Conservation (phyloP, 1,140 invertebrate genomes). For the Anastrepha ludens region DNA sequence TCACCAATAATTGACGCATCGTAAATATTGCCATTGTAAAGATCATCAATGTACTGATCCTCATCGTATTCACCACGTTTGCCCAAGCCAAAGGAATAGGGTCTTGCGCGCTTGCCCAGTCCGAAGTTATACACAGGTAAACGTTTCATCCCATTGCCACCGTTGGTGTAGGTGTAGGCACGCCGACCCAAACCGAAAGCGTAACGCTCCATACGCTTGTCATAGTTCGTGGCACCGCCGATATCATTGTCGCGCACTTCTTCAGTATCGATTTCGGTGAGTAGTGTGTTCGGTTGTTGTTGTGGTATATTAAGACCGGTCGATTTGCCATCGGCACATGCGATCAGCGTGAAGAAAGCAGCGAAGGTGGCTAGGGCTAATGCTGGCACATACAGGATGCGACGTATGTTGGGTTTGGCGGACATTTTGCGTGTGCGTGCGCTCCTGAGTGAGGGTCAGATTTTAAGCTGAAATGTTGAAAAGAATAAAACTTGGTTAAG, state of each 20-base stretch:
- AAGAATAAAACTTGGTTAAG: neutral
- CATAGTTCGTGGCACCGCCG: conserved; percentile 62
- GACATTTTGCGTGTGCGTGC: neutral
- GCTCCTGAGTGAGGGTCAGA: neutral
- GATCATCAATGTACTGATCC: conserved; percentile 54
- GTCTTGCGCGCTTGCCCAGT: conserved; percentile 70
- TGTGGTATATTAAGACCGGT: neutral
- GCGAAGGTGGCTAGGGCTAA: conserved; percentile 3
- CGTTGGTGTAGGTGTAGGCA: conserved; percentile 70
- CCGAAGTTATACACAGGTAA: conserved; percentile 73
- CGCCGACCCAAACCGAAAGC: conserved; percentile 70
- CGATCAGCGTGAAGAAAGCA: conserved; percentile 10
- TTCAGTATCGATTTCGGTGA: conserved; percentile 60
- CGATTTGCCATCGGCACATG: conserved; percentile 6
- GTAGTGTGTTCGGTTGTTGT: conserved; percentile 53
- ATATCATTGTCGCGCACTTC: conserved; percentile 56
- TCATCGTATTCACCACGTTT: conserved; percentile 69
- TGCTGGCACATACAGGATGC: conserved; percentile 2
- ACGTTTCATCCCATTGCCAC: conserved; percentile 69
- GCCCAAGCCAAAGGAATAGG: conserved; percentile 72
- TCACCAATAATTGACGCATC: conserved; percentile 18
- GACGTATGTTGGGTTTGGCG: neutral
- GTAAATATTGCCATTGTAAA: conserved; percentile 25
- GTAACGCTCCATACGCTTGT: conserved; percentile 69
- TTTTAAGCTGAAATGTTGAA: conserved; percentile 4